Base-by-base conservation (phyloP, 2,888 invertebrate species). In the Lissonota sp. region DNA sequence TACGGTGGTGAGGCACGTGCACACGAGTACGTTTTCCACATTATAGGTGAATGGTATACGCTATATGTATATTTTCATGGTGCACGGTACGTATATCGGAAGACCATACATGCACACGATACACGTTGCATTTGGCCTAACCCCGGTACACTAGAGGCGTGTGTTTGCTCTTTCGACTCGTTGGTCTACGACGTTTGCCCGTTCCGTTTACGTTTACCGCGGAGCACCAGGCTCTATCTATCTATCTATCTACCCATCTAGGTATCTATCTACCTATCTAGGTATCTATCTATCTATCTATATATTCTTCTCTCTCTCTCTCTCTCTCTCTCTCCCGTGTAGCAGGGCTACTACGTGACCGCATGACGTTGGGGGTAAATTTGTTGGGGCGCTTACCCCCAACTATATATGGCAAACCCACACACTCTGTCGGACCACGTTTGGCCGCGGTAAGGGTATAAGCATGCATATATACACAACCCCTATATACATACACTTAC, bases 111-210 rank as follows among this genome's bases (percentile, higher is more conserved):
- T 64, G 55, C 70, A 53, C 44, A 53, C 53, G 42, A 60, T 67
- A 67, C 66, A 66, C 66, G 49, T 46, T 71, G 49, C 71, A 71
- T 74, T 64, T 69, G 26, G 26, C 1, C 26, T 26, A 26, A n/a
- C n/a, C 66, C 57, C 46, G 66, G 78, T 78, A 78, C 69, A 71
- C 74, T 74, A 73, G 71, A 81, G 3, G 26, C 74, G 69, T 78
- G 66, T 81, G 81, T 81, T 81, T 81, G 81, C 81, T 78, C 81
- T 81, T 81, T 81, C 81, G 81, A 81, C 70, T 81, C 81, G 81
- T 81, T 81, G 81, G 81, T 81, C 78, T 81, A 81, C 77, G 64
- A 80, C 78, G 73, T 73, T 81, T 80, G 80, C 77, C 76, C 73
- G 76, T 79, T 76, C 75, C 81, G 84, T 80, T 80, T 79, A 76